Evolutionary conservation across 2,888 invertebrate genomes (phyloP).

Genomic region (Altica lythri): DNA sequence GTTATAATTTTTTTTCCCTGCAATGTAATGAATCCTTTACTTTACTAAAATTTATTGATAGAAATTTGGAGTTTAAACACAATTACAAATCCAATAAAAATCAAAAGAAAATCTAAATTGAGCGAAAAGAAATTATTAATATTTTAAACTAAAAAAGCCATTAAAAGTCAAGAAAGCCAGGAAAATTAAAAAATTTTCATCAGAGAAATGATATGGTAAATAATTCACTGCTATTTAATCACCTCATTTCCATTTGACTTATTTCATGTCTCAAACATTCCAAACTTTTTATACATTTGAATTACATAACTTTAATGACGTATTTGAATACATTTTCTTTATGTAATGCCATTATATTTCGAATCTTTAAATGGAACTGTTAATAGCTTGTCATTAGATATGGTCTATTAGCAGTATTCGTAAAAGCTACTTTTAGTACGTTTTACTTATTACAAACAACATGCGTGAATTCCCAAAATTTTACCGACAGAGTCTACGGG

Average conservation of each 20-base stretch:
- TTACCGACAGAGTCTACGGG: no score
- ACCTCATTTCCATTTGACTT: slow-evolving; percentile 20
- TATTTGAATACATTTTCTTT: slow-evolving; percentile 13
- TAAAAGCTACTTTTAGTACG: no score
- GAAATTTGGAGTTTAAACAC: no score
- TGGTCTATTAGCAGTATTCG: no score
- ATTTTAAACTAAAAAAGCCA: background rate
- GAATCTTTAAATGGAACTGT: background rate
- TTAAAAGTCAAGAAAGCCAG: background rate
- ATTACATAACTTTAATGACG: slow-evolving; percentile 1
- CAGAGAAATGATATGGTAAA: slow-evolving; percentile 16
- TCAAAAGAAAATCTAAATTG: background rate
- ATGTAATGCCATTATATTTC: background rate
- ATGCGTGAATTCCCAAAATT: no score
- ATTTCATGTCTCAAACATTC: slow-evolving; percentile 9
- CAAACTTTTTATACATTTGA: slow-evolving; percentile 4
- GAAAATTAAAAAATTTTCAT: slow-evolving; percentile 19
- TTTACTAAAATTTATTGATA: no score
- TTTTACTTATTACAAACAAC: no score
- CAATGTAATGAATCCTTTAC: no score
- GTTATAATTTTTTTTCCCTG: no score
- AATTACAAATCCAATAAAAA: background rate
- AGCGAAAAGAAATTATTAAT: background rate
- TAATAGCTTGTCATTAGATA: slow-evolving; percentile 1
- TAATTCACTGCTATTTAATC: slow-evolving; percentile 17